These are phyloP conservation scores for Scrobipalpa costella DNA, from an alignment of 2,888 invertebrate species.

Conservation along the genomic window DNA sequence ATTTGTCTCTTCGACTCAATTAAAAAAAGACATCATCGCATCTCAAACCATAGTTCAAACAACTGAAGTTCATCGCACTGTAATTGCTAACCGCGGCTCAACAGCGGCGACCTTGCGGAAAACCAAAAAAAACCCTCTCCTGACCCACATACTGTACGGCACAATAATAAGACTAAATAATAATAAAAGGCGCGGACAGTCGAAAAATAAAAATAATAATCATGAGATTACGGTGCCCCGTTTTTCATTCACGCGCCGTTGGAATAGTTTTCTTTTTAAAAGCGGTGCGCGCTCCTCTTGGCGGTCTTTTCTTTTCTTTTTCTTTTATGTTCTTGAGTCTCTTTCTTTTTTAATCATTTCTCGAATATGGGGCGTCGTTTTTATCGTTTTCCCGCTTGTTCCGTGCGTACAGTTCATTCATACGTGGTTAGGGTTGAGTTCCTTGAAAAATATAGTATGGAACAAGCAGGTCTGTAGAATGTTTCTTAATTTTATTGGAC, in stretches of 20 bases:
- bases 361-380: conserved; percentile 79
- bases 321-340: conserved; percentile 57
- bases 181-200: conserved; percentile 61
- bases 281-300: conserved; percentile 31
- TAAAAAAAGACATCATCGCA: background rate
- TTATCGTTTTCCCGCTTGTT: conserved; percentile 75
- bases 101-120: conserved; percentile 69
- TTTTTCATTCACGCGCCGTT: conserved; percentile 78
- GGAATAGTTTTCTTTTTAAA: conserved; percentile 79
- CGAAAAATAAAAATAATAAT: conserved; percentile 78
- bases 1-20: background rate
- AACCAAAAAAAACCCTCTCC: conserved; percentile 70
- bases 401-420: conserved; percentile 59
- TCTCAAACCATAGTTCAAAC: conserved; percentile 12
- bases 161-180: conserved; percentile 73
- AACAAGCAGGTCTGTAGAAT: too few species aligned
- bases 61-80: conserved; percentile 46
- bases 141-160: conserved; percentile 68
- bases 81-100: conserved; percentile 48
- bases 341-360: conserved; percentile 79
- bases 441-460: background rate
- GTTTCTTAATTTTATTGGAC: too few species aligned
- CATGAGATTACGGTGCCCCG: conserved; percentile 73
- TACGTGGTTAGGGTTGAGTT: conserved; percentile 42
- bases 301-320: conserved; percentile 41